A percentile compares a stretch with the other conserved stretches of the same genome.
phyloP scores from a whole-genome alignment of 2,888 invertebrate species.

The Dromius quadrimaculatus region DNA sequence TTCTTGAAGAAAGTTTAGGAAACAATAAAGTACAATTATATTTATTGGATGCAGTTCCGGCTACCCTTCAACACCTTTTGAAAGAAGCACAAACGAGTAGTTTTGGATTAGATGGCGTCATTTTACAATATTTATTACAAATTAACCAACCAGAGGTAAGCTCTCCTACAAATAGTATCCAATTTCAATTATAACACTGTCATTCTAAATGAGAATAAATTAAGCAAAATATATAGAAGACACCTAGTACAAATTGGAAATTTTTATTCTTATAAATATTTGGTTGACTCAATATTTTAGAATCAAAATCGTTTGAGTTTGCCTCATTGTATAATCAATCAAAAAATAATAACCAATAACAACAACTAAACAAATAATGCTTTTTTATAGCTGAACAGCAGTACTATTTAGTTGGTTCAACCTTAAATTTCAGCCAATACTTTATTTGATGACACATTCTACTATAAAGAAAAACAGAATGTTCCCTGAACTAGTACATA shows the following conservation, averaged over 20 bases:
- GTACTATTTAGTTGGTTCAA: too few species aligned
- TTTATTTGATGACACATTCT: too few species aligned
- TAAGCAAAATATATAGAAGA: neutral
- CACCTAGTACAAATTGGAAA: neutral
- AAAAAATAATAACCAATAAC: neutral
- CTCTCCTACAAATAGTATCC: neutral
- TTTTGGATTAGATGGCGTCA: conserved; percentile 66
- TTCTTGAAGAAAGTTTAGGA: conserved; percentile 76
- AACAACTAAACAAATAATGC: too few species aligned
- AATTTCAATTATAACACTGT: neutral
- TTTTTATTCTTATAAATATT: neutral
- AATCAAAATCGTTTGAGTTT: too few species aligned
- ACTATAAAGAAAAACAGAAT: too few species aligned
- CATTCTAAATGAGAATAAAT: neutral
- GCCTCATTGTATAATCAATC: neutral
- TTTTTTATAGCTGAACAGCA: too few species aligned
- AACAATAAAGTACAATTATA: conserved; percentile 72
- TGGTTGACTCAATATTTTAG: too few species aligned
- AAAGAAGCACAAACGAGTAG: conserved; percentile 60
- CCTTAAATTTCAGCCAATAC: too few species aligned
- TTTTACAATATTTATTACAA: conserved; percentile 72
- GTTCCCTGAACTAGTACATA: too few species aligned
- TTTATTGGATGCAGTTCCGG: conserved; percentile 87
- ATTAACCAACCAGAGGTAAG: conserved; percentile 63
- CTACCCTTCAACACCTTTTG: conserved; percentile 68